Base-by-base conservation (phyloP, 2,797 vertebrate genomes). In the Echiichthys vipera region DNA sequence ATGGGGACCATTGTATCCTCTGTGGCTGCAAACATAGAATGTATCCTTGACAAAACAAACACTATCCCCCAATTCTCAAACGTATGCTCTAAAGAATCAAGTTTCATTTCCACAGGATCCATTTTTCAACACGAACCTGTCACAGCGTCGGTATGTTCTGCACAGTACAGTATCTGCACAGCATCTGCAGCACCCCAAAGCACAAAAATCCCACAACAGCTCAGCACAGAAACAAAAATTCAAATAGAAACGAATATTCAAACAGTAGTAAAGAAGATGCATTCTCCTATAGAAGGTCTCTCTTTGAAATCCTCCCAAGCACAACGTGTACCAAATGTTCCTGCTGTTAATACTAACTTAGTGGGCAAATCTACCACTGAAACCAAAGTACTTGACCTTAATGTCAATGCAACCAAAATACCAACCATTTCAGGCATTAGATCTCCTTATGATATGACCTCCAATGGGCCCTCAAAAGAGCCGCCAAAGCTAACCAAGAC, bases 61-160 rank as follows among this genome's bases (percentile, higher is more conserved):
- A 13, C 10, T 20, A 59, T 45, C 4, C 12, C 42, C 7, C 32
- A 70, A 3, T 47, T 68, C n/a, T 74, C 50, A 22, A 78, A 81
- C 50, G 29, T 25, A 37, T 22, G 57, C 5, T 12, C 40, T 5
- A 65, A 84, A 39, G 68, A 77, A 45, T 43, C 65, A 55, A 20
- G 18, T 34, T 15, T 22, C 0, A 0, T 36, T 22, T 55, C 32
- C 2, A 50, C 43, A 43, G 53, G 4, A 69, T 49, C 68, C 4
- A 12, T 67, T 37, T n/a, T 83, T 32, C 74, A 59, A 49, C 82
- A 90, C 20, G 20, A 81, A 24, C 81, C 82, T 15, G 61, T 87
- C 17, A 81, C 27, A 69, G 69, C 84, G 37, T 78, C 74, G 49
- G n/a, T 84, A 37, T 88, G 78, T 62, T 71, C 71, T 66, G 45